Base-by-base conservation (phyloP, 2,797 vertebrate genomes). In the Peromyscus aztecus region DNA sequence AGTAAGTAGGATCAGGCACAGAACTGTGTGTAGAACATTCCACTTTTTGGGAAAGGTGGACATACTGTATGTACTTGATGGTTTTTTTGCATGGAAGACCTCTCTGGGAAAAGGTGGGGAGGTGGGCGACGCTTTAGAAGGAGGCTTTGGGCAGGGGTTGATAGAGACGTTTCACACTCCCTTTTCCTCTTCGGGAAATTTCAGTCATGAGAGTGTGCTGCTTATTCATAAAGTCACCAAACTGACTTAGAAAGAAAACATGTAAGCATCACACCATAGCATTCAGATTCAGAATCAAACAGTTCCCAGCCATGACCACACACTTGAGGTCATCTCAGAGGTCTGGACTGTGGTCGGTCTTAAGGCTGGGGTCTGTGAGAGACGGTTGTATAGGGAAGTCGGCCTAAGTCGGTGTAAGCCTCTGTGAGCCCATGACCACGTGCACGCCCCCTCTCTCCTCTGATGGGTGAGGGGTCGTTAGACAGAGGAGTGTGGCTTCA, bases 391-490 rank as follows among this genome's bases (percentile, higher is more conserved):
- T 21, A 63, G 27, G 24, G 59, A 69, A 69, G 37, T 0, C 1
- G 8, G 31, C 46, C 40, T n/a, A 61, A 84, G 69, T 61, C 37
- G 31, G 78, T 21, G 17, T 9, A 9, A 63, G 77, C 65, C 73
- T 61, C 75, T 57, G 37, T 27, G 7, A 77, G 88, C 65, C 46
- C 2, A 0, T 55, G 37, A 71, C 67, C 29, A 21, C 12, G 2
- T 2, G 23, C 24, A 65, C 0, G 1, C 63, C 49, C 59, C 55
- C 69, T 90, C 71, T 69, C 76, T 19, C 40, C 77, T 75, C 71
- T 80, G 92, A 76, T 17, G 63, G 55, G 83, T 57, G 67, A 95
- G 77, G 96, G 46, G 61, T 94, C 91, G 83, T 95, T 95, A 89
- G 91, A 80, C 0, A 0, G 81, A 55, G 92, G 91, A 23, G 0